Conservation (phyloP, 2,113 vertebrate species). For the Aldabrachelys gigantea region DNA sequence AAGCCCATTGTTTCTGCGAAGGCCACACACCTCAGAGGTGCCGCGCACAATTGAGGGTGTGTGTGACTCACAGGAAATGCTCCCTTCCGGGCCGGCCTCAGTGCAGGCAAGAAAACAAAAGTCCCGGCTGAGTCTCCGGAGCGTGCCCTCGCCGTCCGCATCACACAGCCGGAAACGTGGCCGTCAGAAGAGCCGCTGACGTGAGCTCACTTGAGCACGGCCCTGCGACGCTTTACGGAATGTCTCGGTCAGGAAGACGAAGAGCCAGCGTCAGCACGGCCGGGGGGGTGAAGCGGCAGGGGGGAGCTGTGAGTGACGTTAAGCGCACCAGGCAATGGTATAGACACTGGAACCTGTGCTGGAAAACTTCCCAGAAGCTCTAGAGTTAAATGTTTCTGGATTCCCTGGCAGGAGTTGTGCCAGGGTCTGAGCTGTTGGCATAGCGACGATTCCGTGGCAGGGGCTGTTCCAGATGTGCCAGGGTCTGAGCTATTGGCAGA, state of each 20-base stretch:
- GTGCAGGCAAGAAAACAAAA: neutral
- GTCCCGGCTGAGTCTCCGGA: neutral
- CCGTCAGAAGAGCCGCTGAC: neutral
- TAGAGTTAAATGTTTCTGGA: neutral
- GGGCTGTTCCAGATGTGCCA: fast-evolving
- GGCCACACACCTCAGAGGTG: neutral
- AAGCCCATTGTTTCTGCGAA: neutral
- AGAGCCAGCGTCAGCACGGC: neutral
- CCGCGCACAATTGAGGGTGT: neutral
- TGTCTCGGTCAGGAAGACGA: neutral
- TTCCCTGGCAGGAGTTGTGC: neutral
- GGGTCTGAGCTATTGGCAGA: neutral
- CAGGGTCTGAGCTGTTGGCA: fast-evolving
- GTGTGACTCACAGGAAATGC: neutral
- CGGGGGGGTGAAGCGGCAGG: neutral
- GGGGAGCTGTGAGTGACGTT: neutral
- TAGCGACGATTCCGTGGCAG: neutral
- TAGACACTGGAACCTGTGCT: neutral
- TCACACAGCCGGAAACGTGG: neutral
- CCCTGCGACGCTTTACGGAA: neutral
- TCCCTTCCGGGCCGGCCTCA: neutral
- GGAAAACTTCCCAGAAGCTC: neutral
- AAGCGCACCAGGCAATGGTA: too few species aligned
- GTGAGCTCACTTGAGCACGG: neutral
- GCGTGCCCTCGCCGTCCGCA: neutral